These are phyloP conservation scores for Cuniculus paca DNA, from an alignment of 2,797 vertebrate species.

Conservation along the genomic window DNA sequence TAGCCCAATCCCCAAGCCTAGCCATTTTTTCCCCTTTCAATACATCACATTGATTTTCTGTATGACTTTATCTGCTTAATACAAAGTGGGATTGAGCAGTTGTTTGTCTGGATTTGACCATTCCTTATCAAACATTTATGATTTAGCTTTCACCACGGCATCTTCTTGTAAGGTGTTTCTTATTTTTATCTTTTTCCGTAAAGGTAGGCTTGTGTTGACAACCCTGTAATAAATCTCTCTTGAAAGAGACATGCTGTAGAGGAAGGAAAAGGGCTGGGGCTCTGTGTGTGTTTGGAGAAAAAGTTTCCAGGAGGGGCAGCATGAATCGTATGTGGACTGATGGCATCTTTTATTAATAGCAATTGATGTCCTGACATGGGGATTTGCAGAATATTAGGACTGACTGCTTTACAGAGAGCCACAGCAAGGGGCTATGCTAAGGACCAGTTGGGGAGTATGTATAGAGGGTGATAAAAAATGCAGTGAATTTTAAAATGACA, in stretches of 20 bases:
- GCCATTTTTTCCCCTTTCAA: constrained; percentile 90
- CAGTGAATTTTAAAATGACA: background rate
- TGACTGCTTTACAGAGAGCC: constrained; percentile 12
- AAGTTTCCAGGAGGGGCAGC: constrained; percentile 50
- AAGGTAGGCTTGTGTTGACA: constrained; percentile 85
- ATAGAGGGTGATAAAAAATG: background rate
- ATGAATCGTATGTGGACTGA: constrained; percentile 41
- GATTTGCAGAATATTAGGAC: background rate
- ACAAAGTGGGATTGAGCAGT: constrained; percentile 92
- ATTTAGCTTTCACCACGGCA: constrained; percentile 88
- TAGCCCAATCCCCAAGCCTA: constrained; percentile 90
- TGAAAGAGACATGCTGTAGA: constrained; percentile 77
- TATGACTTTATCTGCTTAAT: constrained; percentile 98
- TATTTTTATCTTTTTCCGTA: constrained; percentile 89
- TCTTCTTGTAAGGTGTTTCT: constrained; percentile 89
- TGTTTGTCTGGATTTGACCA: constrained; percentile 89
- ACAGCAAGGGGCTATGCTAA: background rate
- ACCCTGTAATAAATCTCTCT: constrained; percentile 87
- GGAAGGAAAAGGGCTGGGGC: background rate
- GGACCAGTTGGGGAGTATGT: background rate
- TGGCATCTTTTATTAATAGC: constrained; percentile 64
- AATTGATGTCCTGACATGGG: constrained; percentile 44
- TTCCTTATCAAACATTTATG: constrained; percentile 92
- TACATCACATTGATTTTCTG: constrained; percentile 97
- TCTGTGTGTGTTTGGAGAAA: background rate